Evolutionary conservation across 2,113 vertebrate genomes (phyloP), one percentile per base, ranked within the genome.

Genomic region (Galbula dea): DNA sequence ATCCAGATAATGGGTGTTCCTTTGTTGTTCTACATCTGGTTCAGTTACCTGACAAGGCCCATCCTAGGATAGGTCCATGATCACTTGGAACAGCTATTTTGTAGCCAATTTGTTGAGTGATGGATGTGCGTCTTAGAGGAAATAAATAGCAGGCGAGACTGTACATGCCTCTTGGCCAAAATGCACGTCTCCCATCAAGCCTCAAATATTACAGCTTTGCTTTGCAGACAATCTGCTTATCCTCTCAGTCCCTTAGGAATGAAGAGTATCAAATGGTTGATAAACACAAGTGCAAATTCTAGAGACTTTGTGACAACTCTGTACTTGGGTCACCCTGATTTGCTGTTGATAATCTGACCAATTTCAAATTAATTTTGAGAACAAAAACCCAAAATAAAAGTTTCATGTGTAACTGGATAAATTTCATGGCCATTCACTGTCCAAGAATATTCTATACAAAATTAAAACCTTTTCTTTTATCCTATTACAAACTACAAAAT

Each of bases 191-290:
- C 34, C 16, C 43, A 77, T 76, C 32, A 51, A 91, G 34, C 58
- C 39, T 73, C 67, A 87, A 63, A 58, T 63, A 34, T n/a, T 58
- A 19, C 2, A 63, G 29, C 51, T 90, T 76, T 87, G 19, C 63
- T 95, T 76, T 87, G 87, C 39, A 85, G 67, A 74, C 39, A 26
- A 43, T 87, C 51, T 95, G 62, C 51, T 92, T 71, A 87, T 80
- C 69, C 54, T 76, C 43, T 87, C 27, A 82, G 63, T 72, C 55
- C 15, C 58, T 63, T 37, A 82, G 72, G 63, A 89, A 62, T 11
- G 32, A 32, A 65, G 45, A 66, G 12, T 48, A 85, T 73, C 57
- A 79, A 46, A 34, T 3, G 3, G 62, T 37, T 62, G 37, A 69
- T 65, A 92, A 95, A 79, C 55, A 91, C 52, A 73, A 66, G 24